These are phyloP conservation scores for Rutpela maculata DNA, from an alignment of 2,888 invertebrate genomes.

Conservation along the genomic window DNA sequence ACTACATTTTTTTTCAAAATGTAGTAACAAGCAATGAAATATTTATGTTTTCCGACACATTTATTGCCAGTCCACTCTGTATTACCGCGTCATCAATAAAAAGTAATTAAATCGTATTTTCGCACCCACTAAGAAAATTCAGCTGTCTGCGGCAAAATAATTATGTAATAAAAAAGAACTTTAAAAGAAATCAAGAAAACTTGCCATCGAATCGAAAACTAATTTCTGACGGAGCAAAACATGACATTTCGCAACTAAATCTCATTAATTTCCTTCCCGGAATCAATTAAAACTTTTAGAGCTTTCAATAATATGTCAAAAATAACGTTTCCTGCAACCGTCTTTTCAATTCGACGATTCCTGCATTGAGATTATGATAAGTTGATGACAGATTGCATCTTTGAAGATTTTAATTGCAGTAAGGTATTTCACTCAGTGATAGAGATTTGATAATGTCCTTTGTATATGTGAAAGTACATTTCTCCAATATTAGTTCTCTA, in stretches of 20 bases:
- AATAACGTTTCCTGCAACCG: slow-evolving; percentile 52
- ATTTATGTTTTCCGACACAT: no score
- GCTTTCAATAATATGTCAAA: slow-evolving; percentile 63
- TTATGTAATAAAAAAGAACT: slow-evolving; percentile 11
- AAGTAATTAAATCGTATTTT: slow-evolving; percentile 18
- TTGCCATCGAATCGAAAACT: slow-evolving; percentile 46
- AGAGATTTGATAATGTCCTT: no score
- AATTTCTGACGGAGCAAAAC: slow-evolving; percentile 54
- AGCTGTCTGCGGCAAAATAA: slow-evolving; percentile 14
- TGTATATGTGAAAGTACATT: no score
- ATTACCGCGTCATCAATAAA: not conserved
- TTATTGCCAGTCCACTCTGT: not conserved
- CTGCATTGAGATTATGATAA: not conserved
- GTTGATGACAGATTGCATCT: not conserved
- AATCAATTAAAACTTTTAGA: slow-evolving; percentile 66
- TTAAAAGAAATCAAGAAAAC: slow-evolving; percentile 11
- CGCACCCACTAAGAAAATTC: not conserved
- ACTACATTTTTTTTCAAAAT: no score
- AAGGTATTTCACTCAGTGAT: no score
- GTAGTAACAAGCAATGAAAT: no score
- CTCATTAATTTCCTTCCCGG: slow-evolving; percentile 61
- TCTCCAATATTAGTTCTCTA: no score
- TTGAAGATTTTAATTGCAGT: not conserved
- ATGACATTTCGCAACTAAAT: slow-evolving; percentile 57
- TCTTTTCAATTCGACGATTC: not conserved